These are phyloP conservation scores for Gisinianus flammeolus DNA, from an alignment of 2,888 invertebrate species.

Conservation along the genomic window DNA sequence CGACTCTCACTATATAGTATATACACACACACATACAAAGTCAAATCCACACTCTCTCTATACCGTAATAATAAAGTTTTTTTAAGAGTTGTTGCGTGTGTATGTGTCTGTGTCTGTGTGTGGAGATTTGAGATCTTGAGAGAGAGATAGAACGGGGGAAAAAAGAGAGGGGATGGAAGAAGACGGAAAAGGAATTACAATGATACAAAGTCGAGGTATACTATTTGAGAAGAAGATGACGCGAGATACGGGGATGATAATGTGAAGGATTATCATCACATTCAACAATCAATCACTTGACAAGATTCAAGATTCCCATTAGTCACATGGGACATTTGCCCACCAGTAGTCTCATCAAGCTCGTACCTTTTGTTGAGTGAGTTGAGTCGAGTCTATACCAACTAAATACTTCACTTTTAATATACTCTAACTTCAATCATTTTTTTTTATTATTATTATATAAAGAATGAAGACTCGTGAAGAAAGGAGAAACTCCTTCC, in stretches of 20 bases:
- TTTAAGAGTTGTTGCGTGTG: too few species aligned
- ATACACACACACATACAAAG: too few species aligned
- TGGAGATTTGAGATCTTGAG: neutral
- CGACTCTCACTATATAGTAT: too few species aligned
- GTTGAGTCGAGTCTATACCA: neutral
- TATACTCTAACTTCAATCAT: too few species aligned
- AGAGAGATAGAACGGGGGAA: neutral
- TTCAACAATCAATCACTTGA: constrained; percentile 39
- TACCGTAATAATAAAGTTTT: neutral
- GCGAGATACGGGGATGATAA: constrained; percentile 27
- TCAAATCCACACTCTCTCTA: neutral
- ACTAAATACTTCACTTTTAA: neutral
- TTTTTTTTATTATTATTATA: too few species aligned
- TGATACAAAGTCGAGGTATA: constrained; percentile 11
- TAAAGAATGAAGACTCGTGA: too few species aligned
- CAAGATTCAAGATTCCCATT: too few species aligned
- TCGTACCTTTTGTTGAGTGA: too few species aligned
- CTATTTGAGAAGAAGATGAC: constrained; percentile 19
- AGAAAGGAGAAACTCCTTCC: too few species aligned
- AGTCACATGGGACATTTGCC: neutral
- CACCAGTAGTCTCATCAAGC: neutral
- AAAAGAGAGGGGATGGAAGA: constrained; percentile 15
- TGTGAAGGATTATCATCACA: constrained; percentile 43
- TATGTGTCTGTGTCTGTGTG: neutral
- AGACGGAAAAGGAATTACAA: constrained; percentile 30